Percentiles rank a stretch among this genome's conserved stretches.
Conservation (phyloP, 1,140 invertebrate genomes). For the Oryctes rhinoceros region DNA sequence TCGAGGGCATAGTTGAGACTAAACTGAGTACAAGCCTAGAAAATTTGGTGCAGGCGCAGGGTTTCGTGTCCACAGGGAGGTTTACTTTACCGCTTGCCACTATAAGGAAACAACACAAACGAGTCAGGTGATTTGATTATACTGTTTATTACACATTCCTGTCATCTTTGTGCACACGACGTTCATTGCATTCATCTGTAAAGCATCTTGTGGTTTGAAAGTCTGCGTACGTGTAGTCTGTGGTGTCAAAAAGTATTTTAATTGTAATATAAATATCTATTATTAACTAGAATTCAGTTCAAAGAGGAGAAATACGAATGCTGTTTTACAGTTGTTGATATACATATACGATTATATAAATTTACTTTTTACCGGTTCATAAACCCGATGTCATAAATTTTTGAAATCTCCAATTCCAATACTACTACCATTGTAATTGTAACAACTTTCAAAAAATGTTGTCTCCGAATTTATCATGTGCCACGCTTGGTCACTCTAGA, state of each 20-base stretch:
- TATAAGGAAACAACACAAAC: conserved; percentile 68
- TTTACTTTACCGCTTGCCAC: conserved; percentile 61
- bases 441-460: too few relatives aligned
- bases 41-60: conserved; percentile 67
- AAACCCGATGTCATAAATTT: too few relatives aligned
- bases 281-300: too few relatives aligned
- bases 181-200: conserved; percentile 36
- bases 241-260: conserved; percentile 1
- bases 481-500: too few relatives aligned
- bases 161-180: conserved; percentile 6
- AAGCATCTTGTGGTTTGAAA: not conserved
- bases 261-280: not conserved
- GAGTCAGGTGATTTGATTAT: conserved; percentile 63
- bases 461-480: too few relatives aligned
- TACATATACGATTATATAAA: too few relatives aligned
- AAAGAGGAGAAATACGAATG: too few relatives aligned
- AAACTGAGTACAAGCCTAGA: conserved; percentile 66
- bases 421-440: too few relatives aligned
- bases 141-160: conserved; percentile 16
- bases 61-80: conserved; percentile 59
- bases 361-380: too few relatives aligned
- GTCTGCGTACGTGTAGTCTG: not conserved
- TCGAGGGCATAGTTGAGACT: conserved; percentile 48
- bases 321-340: too few relatives aligned
- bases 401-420: too few relatives aligned